Conservation (phyloP, 2,888 invertebrate genomes). For the Meteorus cinctellus region DNA sequence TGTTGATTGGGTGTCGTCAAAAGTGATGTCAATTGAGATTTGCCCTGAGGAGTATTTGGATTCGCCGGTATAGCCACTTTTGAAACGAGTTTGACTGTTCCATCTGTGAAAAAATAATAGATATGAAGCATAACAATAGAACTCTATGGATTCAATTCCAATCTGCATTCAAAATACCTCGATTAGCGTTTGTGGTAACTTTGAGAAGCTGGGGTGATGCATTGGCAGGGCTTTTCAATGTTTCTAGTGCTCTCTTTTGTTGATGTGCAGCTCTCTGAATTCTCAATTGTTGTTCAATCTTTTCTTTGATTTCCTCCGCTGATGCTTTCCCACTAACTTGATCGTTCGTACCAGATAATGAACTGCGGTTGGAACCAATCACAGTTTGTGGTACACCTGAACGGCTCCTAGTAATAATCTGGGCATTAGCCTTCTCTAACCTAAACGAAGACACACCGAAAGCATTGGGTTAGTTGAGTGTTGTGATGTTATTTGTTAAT, state of each 20-base stretch:
- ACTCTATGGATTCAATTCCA: neutral
- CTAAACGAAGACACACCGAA: constrained; percentile 68
- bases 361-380: constrained; percentile 71
- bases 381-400: constrained; percentile 79
- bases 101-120: constrained; percentile 72
- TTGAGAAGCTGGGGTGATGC: constrained; percentile 75
- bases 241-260: constrained; percentile 86
- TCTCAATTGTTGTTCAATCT: constrained; percentile 92
- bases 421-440: constrained; percentile 82
- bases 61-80: constrained; percentile 79
- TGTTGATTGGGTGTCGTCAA: constrained; percentile 78
- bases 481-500: constrained; percentile 48
- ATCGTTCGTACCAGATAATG: constrained; percentile 58
- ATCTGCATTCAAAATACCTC: constrained; percentile 73
- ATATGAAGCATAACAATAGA: constrained; percentile 21
- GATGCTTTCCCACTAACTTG: constrained; percentile 77
- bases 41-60: constrained; percentile 75
- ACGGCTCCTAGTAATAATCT: constrained; percentile 87
- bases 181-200: constrained; percentile 75
- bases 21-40: constrained; percentile 80
- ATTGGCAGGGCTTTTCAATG: constrained; percentile 67
- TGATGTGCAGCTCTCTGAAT: constrained; percentile 92
- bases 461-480: constrained; percentile 68
- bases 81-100: constrained; percentile 80
- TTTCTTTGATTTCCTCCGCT: constrained; percentile 87